phyloP scores from a whole-genome alignment of 2,113 vertebrate genomes.

The Perca fluviatilis region DNA sequence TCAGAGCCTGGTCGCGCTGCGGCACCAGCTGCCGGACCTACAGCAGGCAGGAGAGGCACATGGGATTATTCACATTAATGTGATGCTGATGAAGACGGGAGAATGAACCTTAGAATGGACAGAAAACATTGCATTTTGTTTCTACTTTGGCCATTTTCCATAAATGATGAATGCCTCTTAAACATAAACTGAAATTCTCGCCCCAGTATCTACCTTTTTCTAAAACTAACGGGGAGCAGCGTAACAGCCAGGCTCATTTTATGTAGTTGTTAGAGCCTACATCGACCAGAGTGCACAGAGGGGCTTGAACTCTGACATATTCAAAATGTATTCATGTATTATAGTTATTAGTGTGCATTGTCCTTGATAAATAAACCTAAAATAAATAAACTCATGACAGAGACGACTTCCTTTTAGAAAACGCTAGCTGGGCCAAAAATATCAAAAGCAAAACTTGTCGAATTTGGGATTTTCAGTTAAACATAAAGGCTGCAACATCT shows the following conservation, averaged over 20 bases:
- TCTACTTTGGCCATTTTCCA: neutral
- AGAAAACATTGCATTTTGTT: neutral
- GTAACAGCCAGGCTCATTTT: neutral
- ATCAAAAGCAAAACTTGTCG: neutral
- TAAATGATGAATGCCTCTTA: no score
- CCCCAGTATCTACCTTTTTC: neutral
- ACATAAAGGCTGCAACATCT: neutral
- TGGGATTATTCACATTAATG: neutral
- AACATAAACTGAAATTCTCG: neutral
- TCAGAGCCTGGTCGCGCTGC: constrained; percentile 94
- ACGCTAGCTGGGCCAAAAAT: neutral
- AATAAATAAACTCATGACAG: neutral
- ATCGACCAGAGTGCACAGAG: neutral
- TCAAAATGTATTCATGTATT: no score
- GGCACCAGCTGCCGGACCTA: constrained; percentile 97
- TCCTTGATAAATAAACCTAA: no score
- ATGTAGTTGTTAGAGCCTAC: neutral
- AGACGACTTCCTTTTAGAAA: neutral
- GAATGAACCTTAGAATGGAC: neutral
- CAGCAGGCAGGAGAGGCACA: neutral
- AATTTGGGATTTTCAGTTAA: neutral
- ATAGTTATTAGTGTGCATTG: no score
- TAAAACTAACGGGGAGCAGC: neutral
- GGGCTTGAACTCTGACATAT: neutral
- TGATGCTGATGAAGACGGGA: neutral